phyloP scores from a whole-genome alignment of 2,888 invertebrate genomes.

The Rhorus exstirpatorius region DNA sequence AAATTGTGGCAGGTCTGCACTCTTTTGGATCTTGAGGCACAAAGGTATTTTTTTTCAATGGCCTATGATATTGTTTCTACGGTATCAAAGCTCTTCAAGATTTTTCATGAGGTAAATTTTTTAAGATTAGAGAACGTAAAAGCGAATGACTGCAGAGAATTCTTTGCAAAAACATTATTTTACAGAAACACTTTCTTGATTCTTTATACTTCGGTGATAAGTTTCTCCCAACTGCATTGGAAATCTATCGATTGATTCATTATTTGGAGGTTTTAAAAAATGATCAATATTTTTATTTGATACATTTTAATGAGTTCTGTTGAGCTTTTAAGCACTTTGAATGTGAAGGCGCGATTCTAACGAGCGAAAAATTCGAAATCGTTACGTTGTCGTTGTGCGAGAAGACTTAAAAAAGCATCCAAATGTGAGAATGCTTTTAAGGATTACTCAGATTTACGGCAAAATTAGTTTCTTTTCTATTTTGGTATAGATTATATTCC shows the following conservation, averaged over 20 bases:
- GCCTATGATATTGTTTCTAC: neutral
- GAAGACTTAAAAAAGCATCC: neutral
- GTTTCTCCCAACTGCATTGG: too few species aligned
- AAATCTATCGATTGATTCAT: too few species aligned
- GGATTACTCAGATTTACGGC: neutral
- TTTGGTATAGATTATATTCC: neutral
- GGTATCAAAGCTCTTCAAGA: slow-evolving; percentile 3
- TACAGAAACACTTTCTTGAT: too few species aligned
- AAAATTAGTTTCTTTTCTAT: neutral
- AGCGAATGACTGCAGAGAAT: neutral
- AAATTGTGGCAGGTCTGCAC: neutral
- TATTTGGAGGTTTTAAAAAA: too few species aligned
- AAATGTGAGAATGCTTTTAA: neutral
- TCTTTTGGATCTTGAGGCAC: neutral
- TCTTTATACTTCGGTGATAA: neutral
- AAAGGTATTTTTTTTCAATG: slow-evolving; percentile 18
- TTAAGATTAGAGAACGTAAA: neutral
- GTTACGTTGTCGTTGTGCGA: neutral
- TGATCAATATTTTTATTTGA: too few species aligned
- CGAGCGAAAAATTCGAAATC: neutral
- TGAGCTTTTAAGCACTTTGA: too few species aligned
- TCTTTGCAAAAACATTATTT: neutral
- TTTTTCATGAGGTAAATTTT: slow-evolving; percentile 1
- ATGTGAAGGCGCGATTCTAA: neutral
- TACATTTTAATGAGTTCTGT: too few species aligned